Conservation (phyloP, 2,888 invertebrate genomes). For the Limenitis camilla region DNA sequence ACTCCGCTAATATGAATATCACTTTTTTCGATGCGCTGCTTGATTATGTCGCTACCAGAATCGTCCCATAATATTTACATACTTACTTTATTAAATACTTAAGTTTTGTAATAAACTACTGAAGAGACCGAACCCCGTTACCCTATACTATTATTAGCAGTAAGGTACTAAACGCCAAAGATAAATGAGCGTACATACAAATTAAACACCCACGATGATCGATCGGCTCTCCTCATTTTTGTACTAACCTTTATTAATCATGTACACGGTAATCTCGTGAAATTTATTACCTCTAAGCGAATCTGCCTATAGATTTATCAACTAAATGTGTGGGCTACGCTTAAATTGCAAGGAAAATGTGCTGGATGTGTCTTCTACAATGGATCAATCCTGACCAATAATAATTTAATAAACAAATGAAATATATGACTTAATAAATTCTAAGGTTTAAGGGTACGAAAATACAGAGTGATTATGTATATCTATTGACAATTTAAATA, state of each 20-base stretch:
- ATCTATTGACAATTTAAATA: too few species aligned
- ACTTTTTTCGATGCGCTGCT: too few species aligned
- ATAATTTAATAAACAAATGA: too few species aligned
- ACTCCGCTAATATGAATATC: background rate
- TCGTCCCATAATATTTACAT: background rate
- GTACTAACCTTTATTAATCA: constrained; percentile 65
- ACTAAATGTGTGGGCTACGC: constrained; percentile 65
- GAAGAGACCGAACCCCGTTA: constrained; percentile 25
- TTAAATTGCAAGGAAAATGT: too few species aligned
- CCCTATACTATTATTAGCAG: constrained; percentile 47
- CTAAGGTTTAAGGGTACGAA: too few species aligned
- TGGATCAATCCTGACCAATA: too few species aligned
- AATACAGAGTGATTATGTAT: too few species aligned
- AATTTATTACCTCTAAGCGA: constrained; percentile 73
- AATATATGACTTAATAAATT: too few species aligned
- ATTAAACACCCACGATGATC: constrained; percentile 73
- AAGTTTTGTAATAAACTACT: constrained; percentile 8
- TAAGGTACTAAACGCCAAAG: constrained; percentile 53
- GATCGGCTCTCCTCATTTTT: constrained; percentile 69
- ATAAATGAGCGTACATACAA: constrained; percentile 60
- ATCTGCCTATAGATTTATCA: constrained; percentile 69
- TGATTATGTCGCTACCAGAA: too few species aligned
- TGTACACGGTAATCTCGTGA: constrained; percentile 64
- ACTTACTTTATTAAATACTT: background rate
- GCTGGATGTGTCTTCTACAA: constrained; percentile 16